Percentiles rank a stretch among this genome's conserved stretches.
Conservation (phyloP, 92 coral and sea anemone species). For the Pocillopora meandrina region DNA sequence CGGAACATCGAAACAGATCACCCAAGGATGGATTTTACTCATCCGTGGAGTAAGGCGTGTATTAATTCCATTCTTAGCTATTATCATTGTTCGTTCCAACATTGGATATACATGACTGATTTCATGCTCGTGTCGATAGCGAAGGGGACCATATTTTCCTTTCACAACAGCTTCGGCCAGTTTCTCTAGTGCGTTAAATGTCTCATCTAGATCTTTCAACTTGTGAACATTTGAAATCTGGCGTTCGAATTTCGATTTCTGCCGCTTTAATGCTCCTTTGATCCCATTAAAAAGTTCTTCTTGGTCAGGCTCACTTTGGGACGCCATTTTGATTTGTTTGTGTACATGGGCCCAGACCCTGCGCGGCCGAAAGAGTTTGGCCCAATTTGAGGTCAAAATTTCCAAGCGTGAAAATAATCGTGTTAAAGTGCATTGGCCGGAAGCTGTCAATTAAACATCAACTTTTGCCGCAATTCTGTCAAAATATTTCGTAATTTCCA, state of each 20-base stretch:
- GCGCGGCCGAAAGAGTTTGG: conserved; percentile 42
- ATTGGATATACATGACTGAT: conserved; percentile 41
- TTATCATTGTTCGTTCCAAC: conserved; percentile 35
- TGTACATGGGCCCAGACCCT: conserved; percentile 25
- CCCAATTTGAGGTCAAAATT: conserved; percentile 54
- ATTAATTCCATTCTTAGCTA: conserved; percentile 15
- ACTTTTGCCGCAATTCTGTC: conserved; percentile 31
- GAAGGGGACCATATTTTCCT: conserved; percentile 55
- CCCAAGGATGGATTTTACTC: conserved; percentile 49
- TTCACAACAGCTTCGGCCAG: conserved; percentile 48
- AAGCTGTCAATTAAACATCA: conserved; percentile 29
- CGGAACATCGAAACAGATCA: conserved; percentile 13
- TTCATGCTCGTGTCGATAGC: conserved; percentile 33
- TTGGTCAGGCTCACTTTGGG: background rate
- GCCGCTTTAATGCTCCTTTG: conserved; percentile 37
- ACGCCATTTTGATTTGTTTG: conserved; percentile 47
- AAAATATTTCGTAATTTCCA: conserved; percentile 9
- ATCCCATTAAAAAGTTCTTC: conserved; percentile 33
- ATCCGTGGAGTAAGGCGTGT: conserved; percentile 22
- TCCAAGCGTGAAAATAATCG: conserved; percentile 51
- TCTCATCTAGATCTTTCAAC: conserved; percentile 41
- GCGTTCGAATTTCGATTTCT: conserved; percentile 39
- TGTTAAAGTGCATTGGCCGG: conserved; percentile 23
- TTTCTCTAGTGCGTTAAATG: conserved; percentile 47
- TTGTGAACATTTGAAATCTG: conserved; percentile 45